Evolutionary conservation across 2,797 vertebrate genomes (phyloP).

Genomic region (Heteromormyrus szaboi): DNA sequence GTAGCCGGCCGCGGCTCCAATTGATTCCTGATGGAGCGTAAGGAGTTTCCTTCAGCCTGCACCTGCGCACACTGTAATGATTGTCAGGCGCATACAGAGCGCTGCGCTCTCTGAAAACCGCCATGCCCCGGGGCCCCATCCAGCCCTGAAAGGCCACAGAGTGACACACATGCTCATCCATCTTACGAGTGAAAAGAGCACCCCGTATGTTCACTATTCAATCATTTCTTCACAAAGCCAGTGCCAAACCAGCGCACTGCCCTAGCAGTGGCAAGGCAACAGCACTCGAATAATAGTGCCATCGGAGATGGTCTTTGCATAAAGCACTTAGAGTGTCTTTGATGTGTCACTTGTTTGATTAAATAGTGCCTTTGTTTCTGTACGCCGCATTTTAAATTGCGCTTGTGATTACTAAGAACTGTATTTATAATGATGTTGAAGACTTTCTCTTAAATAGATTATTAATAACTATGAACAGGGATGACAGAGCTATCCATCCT

Average conservation of each 20-base stretch:
- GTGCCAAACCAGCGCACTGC: constrained; percentile 51
- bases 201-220: constrained; percentile 42
- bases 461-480: not conserved
- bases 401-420: not conserved
- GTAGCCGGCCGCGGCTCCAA: not conserved
- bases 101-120: not conserved
- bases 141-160: constrained; percentile 11
- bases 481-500: not conserved
- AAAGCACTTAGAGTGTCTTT: not conserved
- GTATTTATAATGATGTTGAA: not conserved
- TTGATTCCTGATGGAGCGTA: not conserved
- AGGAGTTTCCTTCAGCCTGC: not conserved
- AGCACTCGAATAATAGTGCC: constrained; percentile 48
- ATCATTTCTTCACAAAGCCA: constrained; percentile 49
- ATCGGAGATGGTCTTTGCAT: constrained; percentile 29
- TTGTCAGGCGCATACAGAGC: not conserved
- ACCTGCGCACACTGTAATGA: not conserved
- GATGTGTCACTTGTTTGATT: not conserved
- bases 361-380: not conserved
- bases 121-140: not conserved
- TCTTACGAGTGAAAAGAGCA: constrained; percentile 51
- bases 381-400: not conserved
- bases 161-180: constrained; percentile 23
- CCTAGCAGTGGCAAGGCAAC: constrained; percentile 47
- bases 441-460: not conserved